Base-by-base conservation (phyloP, 2,888 invertebrate species). In the Callimorpha dominula region DNA sequence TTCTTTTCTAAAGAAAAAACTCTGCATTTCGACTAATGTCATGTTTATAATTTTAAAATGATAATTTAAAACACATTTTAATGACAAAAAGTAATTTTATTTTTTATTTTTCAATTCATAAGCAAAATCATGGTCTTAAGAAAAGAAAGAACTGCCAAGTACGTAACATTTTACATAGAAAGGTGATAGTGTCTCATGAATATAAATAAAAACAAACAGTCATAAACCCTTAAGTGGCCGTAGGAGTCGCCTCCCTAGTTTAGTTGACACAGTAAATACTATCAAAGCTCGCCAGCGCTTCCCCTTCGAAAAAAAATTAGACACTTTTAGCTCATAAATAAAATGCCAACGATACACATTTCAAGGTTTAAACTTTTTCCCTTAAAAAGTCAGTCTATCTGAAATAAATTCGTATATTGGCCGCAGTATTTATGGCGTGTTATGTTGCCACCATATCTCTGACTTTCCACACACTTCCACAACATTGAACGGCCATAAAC, bases 391-490 rank as follows among this genome's bases (percentile, higher is more conserved):
- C 72, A 70, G 64, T 71, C 68, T 71, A 63, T 79, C 69, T 76
- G 62, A 70, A 52, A 80, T 80, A 90, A 92, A 91, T 90, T 87
- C 90, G 85, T 83, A 82, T 80, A 87, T 83, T 83, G 84, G 86
- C 75, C 83, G 82, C 87, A 87, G 89, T 93, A 94, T 94, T 94
- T 94, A 94, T 91, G 91, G 88, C 82, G 87, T 90, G 90, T 87
- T 88, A 89, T 88, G 88, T 83, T 84, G 76, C 77, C 85, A 82
- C 87, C 91, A 84, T 94, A 94, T 94, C 94, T 90, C 86, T 85
- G 86, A 83, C 85, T 87, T 90, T 88, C 89, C 94, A 94, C 92
- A 87, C 93, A 90, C 89, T 94, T 94, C 93, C 94, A 86, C 90
- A 88, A 93, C 94, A 94, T 94, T 94, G 91, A 91, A 87, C 92